Conservation (phyloP, 2,113 vertebrate species). For the Ceuthmochares aereus region DNA sequence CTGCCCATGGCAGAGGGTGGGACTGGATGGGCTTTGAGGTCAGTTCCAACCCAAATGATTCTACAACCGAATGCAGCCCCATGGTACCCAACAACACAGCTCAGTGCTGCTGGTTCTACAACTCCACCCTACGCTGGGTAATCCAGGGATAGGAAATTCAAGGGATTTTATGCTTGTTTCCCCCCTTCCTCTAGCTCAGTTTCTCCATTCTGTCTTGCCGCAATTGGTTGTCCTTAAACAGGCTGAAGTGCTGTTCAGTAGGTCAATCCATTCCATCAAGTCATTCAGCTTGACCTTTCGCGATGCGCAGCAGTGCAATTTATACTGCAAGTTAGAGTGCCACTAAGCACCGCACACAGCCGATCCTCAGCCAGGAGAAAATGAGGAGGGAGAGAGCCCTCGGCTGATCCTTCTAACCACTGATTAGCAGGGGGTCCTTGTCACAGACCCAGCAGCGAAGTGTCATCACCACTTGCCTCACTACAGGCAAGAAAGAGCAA, state of each 20-base stretch:
- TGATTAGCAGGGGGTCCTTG: neutral
- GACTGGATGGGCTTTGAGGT: no score
- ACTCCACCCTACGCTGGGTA: neutral
- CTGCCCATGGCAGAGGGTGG: no score
- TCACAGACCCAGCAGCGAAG: neutral
- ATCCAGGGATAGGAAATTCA: conserved; percentile 59
- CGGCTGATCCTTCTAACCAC: neutral
- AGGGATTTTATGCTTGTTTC: neutral
- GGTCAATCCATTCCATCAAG: conserved; percentile 82
- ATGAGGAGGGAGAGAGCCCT: conserved; percentile 35
- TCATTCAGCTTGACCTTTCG: conserved; percentile 81
- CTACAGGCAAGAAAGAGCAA: neutral
- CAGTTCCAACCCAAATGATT: no score
- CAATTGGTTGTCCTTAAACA: conserved; percentile 81
- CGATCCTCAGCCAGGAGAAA: neutral
- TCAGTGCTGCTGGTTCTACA: neutral
- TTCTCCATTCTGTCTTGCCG: neutral
- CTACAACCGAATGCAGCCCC: neutral
- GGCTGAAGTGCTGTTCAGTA: conserved; percentile 82
- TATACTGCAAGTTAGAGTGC: conserved; percentile 76
- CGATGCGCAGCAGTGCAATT: conserved; percentile 80
- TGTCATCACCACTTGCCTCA: neutral
- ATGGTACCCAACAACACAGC: no score
- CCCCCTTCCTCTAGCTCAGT: neutral
- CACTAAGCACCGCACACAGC: neutral